Evolutionary conservation across 2,113 vertebrate genomes (phyloP).

Genomic region (Typhlomys cinereus): DNA sequence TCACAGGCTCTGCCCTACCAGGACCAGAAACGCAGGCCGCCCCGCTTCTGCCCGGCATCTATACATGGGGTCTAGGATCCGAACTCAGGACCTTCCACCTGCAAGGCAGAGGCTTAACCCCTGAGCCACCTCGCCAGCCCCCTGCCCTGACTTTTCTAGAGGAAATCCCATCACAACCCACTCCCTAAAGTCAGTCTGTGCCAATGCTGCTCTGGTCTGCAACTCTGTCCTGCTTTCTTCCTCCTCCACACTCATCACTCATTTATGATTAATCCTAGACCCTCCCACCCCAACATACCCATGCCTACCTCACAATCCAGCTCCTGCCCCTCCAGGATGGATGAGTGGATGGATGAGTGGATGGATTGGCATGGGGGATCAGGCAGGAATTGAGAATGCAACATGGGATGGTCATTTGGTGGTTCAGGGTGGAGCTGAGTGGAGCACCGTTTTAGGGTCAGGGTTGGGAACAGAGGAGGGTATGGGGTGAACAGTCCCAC

Average conservation of each 20-base stretch:
- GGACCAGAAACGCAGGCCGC: too few species aligned
- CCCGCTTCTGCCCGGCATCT: too few species aligned
- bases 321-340: not conserved
- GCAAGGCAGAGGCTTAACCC: too few species aligned
- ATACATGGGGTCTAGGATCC: too few species aligned
- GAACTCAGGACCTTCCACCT: too few species aligned
- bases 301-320: not conserved
- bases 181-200: not conserved
- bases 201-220: not conserved
- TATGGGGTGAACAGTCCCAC: too few species aligned
- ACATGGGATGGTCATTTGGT: not conserved
- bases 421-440: not conserved
- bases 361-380: too few species aligned
- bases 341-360: too few species aligned
- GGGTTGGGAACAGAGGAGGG: accelerated
- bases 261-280: not conserved
- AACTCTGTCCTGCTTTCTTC: accelerated
- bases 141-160: not conserved
- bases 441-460: not conserved
- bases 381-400: not conserved
- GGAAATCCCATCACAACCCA: too few species aligned
- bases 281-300: too few species aligned
- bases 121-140: too few species aligned
- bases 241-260: not conserved
- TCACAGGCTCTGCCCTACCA: too few species aligned